A percentile compares a stretch with the other conserved stretches of the same genome.
Evolutionary conservation across 2,888 invertebrate genomes (phyloP).

Genomic region (Cepaea hortensis): DNA sequence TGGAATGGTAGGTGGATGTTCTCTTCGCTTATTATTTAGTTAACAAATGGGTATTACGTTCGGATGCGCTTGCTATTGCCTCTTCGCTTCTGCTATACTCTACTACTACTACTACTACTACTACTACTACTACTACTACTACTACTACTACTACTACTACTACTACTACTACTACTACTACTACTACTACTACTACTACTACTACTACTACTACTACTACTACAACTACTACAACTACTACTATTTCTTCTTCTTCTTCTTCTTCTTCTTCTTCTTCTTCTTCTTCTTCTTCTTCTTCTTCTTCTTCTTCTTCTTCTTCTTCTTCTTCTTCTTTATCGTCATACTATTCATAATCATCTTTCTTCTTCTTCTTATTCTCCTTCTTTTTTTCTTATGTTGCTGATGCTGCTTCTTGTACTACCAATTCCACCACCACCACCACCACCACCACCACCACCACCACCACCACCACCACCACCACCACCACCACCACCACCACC

Average conservation of each 20-base stretch:
- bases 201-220: background rate
- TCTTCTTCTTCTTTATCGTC: too few species aligned
- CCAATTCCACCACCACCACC: background rate
- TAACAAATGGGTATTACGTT: background rate
- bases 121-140: conserved; percentile 42
- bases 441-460: background rate
- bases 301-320: too few species aligned
- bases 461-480: background rate
- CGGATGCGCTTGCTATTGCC: background rate
- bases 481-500: background rate
- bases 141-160: conserved; percentile 39
- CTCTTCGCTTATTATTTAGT: background rate
- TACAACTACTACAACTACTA: too few species aligned
- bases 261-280: too few species aligned
- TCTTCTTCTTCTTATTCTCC: background rate
- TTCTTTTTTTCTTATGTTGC: background rate
- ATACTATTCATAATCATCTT: too few species aligned
- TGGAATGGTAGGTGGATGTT: conserved; percentile 35
- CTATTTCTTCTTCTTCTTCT: too few species aligned
- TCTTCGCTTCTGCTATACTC: background rate
- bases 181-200: too few species aligned
- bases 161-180: background rate
- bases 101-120: conserved; percentile 41
- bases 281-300: too few species aligned
- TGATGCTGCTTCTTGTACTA: background rate